Evolutionary conservation across 2,797 vertebrate species (phyloP).

Genomic region (Parauchenoglanis ngamensis): DNA sequence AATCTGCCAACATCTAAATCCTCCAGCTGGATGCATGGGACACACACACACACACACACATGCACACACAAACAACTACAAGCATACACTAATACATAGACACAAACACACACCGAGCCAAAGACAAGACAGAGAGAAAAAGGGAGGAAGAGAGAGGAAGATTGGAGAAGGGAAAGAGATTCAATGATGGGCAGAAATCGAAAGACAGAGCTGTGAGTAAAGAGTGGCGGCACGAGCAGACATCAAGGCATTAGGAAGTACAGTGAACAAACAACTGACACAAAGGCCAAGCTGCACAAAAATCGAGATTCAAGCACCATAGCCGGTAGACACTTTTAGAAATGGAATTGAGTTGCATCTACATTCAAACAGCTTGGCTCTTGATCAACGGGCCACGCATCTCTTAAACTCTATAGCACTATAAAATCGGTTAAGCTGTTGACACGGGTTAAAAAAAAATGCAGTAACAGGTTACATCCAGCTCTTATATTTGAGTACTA

Average conservation of each 20-base stretch:
- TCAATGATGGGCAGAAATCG: too few species aligned
- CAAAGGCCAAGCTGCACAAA: not conserved
- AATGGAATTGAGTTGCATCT: not conserved
- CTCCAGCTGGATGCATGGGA: slow-evolving; percentile 46
- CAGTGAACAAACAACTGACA: not conserved
- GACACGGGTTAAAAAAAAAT: not conserved
- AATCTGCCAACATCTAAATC: slow-evolving; percentile 56
- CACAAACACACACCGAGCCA: not conserved
- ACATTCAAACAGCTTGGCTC: not conserved
- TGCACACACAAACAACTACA: not conserved
- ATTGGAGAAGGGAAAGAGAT: not conserved
- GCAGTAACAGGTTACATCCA: not conserved
- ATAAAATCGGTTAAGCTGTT: not conserved
- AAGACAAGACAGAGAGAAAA: not conserved
- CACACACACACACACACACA: slow-evolving; percentile 23
- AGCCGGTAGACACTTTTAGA: not conserved
- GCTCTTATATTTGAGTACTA: not conserved
- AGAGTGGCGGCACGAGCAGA: not conserved
- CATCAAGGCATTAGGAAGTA: not conserved
- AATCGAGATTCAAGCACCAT: not conserved
- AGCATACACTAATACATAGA: not conserved
- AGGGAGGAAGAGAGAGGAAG: not conserved
- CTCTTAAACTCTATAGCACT: not conserved
- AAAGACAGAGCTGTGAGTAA: not conserved
- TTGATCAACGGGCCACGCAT: not conserved